Conservation (phyloP, 2,113 vertebrate species). For the Podarcis raffonei region DNA sequence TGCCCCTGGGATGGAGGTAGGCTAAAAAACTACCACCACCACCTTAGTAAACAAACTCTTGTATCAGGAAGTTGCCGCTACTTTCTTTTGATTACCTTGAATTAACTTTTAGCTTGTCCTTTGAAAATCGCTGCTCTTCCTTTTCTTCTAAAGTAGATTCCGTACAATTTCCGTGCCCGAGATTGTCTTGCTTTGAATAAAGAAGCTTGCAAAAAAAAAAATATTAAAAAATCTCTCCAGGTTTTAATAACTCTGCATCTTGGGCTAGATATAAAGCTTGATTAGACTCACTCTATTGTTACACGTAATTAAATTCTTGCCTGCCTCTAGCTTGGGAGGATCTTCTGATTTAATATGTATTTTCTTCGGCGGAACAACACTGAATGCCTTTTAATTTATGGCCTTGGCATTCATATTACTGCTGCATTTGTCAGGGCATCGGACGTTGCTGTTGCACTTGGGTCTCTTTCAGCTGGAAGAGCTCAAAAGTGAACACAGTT, state of each 20-base stretch:
- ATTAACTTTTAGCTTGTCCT: constrained; percentile 15
- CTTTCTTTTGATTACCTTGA: constrained; percentile 5
- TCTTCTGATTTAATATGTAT: constrained; percentile 17
- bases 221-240: not conserved
- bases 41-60: not conserved
- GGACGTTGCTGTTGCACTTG: not conserved
- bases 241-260: constrained; percentile 13
- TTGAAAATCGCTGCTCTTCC: constrained; percentile 14
- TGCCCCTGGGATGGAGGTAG: not conserved
- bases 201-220: constrained; percentile 2
- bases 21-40: not conserved
- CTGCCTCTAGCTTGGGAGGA: constrained; percentile 8
- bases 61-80: constrained; percentile 2
- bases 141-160: constrained; percentile 15
- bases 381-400: constrained; percentile 9
- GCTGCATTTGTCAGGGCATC: not conserved
- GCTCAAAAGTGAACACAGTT: not conserved
- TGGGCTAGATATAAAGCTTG: constrained; percentile 22
- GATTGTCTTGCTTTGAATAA: constrained; percentile 19
- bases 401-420: not conserved
- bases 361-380: not conserved
- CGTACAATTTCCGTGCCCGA: not conserved
- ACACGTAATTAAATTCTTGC: constrained; percentile 26
- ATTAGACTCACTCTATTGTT: constrained; percentile 14
- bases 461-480: not conserved